Base-by-base conservation (phyloP, 1,140 invertebrate species). In the Cardiocondyla obscurior region DNA sequence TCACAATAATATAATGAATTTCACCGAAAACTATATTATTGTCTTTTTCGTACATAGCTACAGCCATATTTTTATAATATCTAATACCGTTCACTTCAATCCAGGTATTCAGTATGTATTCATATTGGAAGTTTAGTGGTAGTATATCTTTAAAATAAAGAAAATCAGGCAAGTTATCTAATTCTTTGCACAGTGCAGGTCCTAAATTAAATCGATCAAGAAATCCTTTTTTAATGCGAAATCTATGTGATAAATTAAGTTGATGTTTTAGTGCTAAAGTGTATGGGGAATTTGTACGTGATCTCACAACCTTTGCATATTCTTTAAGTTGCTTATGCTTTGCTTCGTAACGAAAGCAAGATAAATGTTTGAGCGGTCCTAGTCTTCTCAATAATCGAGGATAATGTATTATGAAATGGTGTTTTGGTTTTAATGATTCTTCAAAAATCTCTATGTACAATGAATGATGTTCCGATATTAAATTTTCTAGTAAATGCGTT, bases 221-320 rank as follows among this genome's bases (percentile, higher is more conserved):
- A 28, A 67, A 67, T 46, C 42, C 16, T 49, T 49, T 22, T n/a
- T 49, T 30, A 49, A 5, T 30, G 2, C 30, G 19, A 67, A 67
- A 10, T 67, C 64, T 67, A 12, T 46, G 22, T 46, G 64, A 67
- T 25, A 67, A 3, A 19, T 16, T 49, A n/a, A 67, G 22, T 49
- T 65, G 62, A 46, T 65, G 62, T 65, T 65, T 65, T 8, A 65
- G 0, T 44, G 39, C 36, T 6, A 65, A 49, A 46, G 64, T 30
- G 14, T 46, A 67, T 2, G 25, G n/a, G n/a, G 16, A 33, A 30
- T 51, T 51, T 69, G 6, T 69, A 1, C 65, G 44, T 0, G 28
- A 69, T 33, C 8, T 70, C 33, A 51, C 6, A 1, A 12, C 30
- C 12, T 30, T 67, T 6, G 22, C 16, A 39, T 62, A 19, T 1